Evolutionary conservation across 2,888 invertebrate genomes (phyloP).

Genomic region (Gymnoscelis rufifasciata): DNA sequence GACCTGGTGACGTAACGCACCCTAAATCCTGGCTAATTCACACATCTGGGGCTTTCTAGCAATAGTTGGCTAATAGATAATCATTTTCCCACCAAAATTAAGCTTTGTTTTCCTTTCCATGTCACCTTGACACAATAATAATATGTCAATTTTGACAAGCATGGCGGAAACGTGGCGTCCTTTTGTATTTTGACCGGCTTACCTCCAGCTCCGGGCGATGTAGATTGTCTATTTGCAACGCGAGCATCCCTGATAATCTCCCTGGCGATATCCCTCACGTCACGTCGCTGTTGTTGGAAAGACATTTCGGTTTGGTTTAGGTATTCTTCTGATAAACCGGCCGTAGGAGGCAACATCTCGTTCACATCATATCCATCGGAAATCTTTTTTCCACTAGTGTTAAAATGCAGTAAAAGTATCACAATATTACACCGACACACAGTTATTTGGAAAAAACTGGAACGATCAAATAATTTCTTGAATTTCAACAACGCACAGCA

Average conservation of each 20-base stretch:
- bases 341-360: conserved; percentile 73
- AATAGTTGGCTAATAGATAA: conserved; percentile 35
- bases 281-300: conserved; percentile 64
- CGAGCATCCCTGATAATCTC: conserved; percentile 71
- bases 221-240: conserved; percentile 64
- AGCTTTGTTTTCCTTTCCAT: conserved; percentile 69
- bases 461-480: conserved; percentile 46
- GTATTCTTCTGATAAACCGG: conserved; percentile 71
- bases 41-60: conserved; percentile 22
- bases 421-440: conserved; percentile 27
- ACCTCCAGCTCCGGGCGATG: conserved; percentile 76
- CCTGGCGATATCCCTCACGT: conserved; percentile 68
- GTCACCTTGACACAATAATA: conserved; percentile 77
- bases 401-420: conserved; percentile 21
- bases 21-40: conserved; percentile 34
- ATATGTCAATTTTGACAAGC: conserved; percentile 75
- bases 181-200: conserved; percentile 59
- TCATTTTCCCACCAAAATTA: conserved; percentile 45
- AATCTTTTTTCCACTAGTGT: conserved; percentile 25
- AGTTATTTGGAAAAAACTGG: conserved; percentile 25
- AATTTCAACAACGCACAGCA: conserved; percentile 54
- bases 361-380: conserved; percentile 68
- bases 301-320: conserved; percentile 74
- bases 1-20: conserved; percentile 68
- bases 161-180: conserved; percentile 79